Percentiles rank a stretch among this genome's conserved stretches.
These are phyloP conservation scores for Colistium nudipinnis DNA, from an alignment of 2,113 vertebrate genomes.

Conservation along the genomic window DNA sequence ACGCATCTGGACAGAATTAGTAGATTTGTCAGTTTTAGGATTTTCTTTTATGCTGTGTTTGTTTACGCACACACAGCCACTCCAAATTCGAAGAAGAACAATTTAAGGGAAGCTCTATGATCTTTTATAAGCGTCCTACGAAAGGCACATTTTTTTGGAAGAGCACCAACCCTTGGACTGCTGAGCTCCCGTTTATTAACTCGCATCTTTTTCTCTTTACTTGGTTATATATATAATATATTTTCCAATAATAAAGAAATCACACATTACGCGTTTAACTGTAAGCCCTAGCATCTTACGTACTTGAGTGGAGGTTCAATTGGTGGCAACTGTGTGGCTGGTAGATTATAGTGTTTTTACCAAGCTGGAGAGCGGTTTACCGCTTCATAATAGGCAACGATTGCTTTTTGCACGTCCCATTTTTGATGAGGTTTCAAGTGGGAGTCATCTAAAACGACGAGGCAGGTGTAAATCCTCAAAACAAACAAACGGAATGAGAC, in stretches of 20 bases:
- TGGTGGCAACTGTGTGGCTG: background rate
- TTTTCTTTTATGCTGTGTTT: background rate
- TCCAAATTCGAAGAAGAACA: background rate
- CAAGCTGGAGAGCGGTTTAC: too few relatives aligned
- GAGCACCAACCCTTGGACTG: background rate
- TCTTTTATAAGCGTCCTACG: background rate
- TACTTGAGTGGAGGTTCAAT: background rate
- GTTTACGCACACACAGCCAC: background rate
- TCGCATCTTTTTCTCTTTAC: too few relatives aligned
- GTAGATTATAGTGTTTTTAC: background rate
- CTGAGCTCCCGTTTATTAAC: background rate
- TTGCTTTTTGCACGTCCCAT: too few relatives aligned
- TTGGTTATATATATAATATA: too few relatives aligned
- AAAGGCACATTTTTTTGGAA: background rate
- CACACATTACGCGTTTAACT: too few relatives aligned
- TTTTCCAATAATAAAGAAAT: too few relatives aligned
- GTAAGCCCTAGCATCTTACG: too few relatives aligned
- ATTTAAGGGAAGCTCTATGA: background rate
- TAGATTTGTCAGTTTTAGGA: background rate
- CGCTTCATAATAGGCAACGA: too few relatives aligned
- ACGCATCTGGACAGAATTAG: background rate
- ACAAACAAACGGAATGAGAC: background rate
- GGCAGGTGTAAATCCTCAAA: background rate
- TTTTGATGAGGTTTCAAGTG: too few relatives aligned
- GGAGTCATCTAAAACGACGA: too few relatives aligned